A percentile compares a stretch with the other conserved stretches of the same genome.
These are phyloP conservation scores for Pheosia gnoma DNA, from an alignment of 2,888 invertebrate species.

Conservation along the genomic window DNA sequence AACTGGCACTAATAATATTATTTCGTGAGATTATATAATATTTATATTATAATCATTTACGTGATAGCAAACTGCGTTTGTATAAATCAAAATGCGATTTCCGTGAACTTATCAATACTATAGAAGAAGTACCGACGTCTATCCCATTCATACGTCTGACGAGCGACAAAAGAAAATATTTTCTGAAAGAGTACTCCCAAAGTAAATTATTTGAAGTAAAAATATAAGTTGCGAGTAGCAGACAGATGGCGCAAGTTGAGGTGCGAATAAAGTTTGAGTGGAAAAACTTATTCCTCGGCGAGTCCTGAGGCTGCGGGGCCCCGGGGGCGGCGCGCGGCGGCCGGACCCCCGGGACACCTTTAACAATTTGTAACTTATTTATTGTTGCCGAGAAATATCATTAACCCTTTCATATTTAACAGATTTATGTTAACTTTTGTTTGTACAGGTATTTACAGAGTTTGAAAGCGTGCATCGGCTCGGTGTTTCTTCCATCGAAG, in stretches of 20 bases:
- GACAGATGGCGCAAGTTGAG: conserved; percentile 69
- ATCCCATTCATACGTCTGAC: conserved; percentile 65
- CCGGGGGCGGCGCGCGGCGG: conserved; percentile 29
- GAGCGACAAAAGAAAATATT: conserved; percentile 76
- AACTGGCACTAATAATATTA: not conserved
- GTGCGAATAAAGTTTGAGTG: conserved; percentile 83
- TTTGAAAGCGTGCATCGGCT: conserved; percentile 6
- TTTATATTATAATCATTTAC: conserved; percentile 19
- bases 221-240: conserved; percentile 77
- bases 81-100: conserved; percentile 40
- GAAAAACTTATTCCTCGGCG: conserved; percentile 76
- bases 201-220: conserved; percentile 81
- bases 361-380: conserved; percentile 82
- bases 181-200: conserved; percentile 74
- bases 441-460: conserved; percentile 46
- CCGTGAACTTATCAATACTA: conserved; percentile 50
- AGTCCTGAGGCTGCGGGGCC: conserved; percentile 61
- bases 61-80: conserved; percentile 37
- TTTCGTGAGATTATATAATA: conserved; percentile 7
- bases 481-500: conserved; percentile 33
- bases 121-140: conserved; percentile 39
- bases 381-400: conserved; percentile 78
- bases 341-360: conserved; percentile 75
- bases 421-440: conserved; percentile 56
- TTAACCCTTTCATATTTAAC: conserved; percentile 76